phyloP scores from a whole-genome alignment of 64 coral and sea anemone genomes.

The Catalaphyllia jardinei region DNA sequence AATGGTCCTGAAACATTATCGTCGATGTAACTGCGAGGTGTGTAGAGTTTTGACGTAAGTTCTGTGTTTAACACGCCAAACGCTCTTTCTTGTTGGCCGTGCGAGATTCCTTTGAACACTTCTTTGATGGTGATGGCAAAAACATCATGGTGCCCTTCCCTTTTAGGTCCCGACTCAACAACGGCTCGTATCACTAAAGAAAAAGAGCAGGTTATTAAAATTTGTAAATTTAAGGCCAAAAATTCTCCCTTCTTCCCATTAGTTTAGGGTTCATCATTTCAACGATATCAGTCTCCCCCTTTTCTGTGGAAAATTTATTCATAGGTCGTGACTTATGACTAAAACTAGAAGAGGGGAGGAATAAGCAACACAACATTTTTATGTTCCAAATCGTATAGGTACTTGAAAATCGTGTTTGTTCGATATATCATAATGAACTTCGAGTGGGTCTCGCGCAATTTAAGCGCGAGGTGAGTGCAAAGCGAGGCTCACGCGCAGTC shows the following conservation, averaged over 20 bases:
- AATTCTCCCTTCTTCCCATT: not conserved
- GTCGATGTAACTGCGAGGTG: not conserved
- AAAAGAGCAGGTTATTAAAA: not conserved
- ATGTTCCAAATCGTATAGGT: too few relatives aligned
- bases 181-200: not conserved
- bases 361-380: too few relatives aligned
- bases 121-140: not conserved
- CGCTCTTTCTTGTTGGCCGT: not conserved
- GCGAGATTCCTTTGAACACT: not conserved
- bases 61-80: not conserved
- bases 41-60: not conserved
- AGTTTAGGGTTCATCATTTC: too few relatives aligned
- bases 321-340: too few relatives aligned
- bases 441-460: too few relatives aligned
- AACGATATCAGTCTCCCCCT: too few relatives aligned
- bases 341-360: too few relatives aligned
- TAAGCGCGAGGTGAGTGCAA: too few relatives aligned
- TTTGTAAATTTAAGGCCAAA: not conserved
- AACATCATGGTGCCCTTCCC: not conserved
- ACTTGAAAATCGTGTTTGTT: too few relatives aligned
- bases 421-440: too few relatives aligned
- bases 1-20: not conserved
- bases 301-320: too few relatives aligned
- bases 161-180: not conserved
- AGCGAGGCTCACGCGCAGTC: too few relatives aligned